These are phyloP conservation scores for Cyclophora albipunctata DNA, from an alignment of 2,888 invertebrate genomes.

Conservation along the genomic window DNA sequence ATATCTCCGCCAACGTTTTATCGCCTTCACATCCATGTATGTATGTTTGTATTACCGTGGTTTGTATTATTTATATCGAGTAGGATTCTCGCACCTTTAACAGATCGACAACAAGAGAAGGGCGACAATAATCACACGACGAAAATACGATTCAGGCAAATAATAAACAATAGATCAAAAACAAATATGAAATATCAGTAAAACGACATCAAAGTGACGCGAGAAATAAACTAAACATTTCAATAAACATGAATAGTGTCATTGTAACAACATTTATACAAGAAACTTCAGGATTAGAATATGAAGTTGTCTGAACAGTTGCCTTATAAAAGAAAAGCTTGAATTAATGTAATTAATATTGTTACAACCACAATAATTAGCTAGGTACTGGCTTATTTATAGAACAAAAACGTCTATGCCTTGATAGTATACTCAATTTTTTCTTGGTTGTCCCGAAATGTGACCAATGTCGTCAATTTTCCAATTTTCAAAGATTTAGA, in stretches of 20 bases:
- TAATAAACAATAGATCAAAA: slow-evolving; percentile 20
- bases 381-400: too few relatives aligned
- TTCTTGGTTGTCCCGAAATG: too few relatives aligned
- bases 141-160: slow-evolving; percentile 37
- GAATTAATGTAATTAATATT: too few relatives aligned
- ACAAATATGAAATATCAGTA: too few relatives aligned
- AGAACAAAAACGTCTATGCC: too few relatives aligned
- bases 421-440: too few relatives aligned
- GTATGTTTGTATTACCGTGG: slow-evolving; percentile 16
- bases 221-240: slow-evolving; percentile 5
- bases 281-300: too few relatives aligned
- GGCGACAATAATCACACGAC: slow-evolving; percentile 45
- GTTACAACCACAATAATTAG: too few relatives aligned
- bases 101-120: slow-evolving; percentile 59
- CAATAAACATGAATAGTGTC: not conserved
- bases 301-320: too few relatives aligned
- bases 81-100: slow-evolving; percentile 60
- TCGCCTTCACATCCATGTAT: slow-evolving; percentile 20
- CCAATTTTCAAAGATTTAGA: too few relatives aligned
- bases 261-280: not conserved
- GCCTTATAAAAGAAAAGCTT: too few relatives aligned
- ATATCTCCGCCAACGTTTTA: slow-evolving; percentile 21
- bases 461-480: too few relatives aligned
- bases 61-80: slow-evolving; percentile 35
- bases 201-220: slow-evolving; percentile 22